These are phyloP conservation scores for Diarsia brunnea DNA, from an alignment of 2,888 invertebrate genomes.

Conservation along the genomic window DNA sequence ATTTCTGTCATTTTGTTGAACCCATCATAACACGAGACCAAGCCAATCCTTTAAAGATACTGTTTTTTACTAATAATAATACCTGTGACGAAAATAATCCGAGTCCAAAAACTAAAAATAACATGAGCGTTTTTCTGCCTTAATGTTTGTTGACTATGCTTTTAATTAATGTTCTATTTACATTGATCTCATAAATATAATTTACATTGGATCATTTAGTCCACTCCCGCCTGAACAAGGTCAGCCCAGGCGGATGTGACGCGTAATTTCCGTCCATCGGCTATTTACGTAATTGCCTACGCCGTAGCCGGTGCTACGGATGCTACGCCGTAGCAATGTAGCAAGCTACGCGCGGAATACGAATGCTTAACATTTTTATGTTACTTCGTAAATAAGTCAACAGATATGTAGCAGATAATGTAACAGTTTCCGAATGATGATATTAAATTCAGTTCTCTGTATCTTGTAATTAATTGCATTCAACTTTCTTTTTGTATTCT, in stretches of 20 bases:
- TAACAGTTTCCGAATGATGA: background rate
- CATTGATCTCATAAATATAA: conserved; percentile 31
- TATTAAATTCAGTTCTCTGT: background rate
- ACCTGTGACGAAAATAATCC: background rate
- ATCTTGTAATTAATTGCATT: background rate
- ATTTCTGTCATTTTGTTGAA: background rate
- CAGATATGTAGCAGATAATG: background rate
- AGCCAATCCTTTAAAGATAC: background rate
- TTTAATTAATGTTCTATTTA: background rate
- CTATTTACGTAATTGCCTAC: conserved; percentile 62
- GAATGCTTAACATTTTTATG: background rate
- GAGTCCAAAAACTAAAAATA: background rate
- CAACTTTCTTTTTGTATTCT: no score
- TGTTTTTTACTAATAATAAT: background rate
- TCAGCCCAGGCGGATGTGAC: conserved; percentile 53
- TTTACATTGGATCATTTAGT: conserved; percentile 38
- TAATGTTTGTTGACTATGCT: background rate
- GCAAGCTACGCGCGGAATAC: conserved; percentile 33
- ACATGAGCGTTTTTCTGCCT: background rate
- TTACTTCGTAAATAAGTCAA: background rate
- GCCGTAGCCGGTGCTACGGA: conserved; percentile 59
- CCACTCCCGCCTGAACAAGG: conserved; percentile 39
- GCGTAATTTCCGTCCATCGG: conserved; percentile 60
- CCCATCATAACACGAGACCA: background rate
- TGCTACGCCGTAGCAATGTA: conserved; percentile 34